A percentile compares a stretch with the other conserved stretches of the same genome.
Evolutionary conservation across 1,140 invertebrate species (phyloP).

Genomic region (Phenacoccus solenopsis): DNA sequence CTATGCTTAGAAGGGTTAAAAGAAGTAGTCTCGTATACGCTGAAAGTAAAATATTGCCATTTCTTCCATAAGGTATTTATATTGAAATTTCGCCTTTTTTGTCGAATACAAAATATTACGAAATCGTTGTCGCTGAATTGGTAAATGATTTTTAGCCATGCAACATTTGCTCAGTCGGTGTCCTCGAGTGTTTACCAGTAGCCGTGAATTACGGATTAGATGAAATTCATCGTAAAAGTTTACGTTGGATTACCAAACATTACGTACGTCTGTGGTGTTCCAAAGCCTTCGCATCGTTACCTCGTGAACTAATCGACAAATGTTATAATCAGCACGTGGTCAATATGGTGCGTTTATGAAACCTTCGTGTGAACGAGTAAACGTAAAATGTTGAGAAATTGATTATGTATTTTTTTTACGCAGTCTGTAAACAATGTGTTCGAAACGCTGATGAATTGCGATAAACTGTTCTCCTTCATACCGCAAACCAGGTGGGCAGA

Average conservation of each 20-base stretch:
- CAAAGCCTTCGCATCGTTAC: constrained; percentile 65
- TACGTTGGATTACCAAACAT: constrained; percentile 72
- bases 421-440: constrained; percentile 8
- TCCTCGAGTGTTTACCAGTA: constrained; percentile 68
- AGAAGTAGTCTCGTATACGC: constrained; percentile 71
- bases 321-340: constrained; percentile 69
- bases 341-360: constrained; percentile 39
- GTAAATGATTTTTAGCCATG: constrained; percentile 47
- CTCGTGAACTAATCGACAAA: constrained; percentile 63
- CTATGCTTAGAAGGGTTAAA: constrained; percentile 76
- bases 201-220: constrained; percentile 72
- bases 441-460: constrained; percentile 6
- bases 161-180: constrained; percentile 57
- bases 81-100: neutral
- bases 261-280: constrained; percentile 76
- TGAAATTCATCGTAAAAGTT: constrained; percentile 68
- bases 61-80: constrained; percentile 64
- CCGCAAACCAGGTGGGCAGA: constrained; percentile 1
- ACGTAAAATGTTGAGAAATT: too few relatives aligned
- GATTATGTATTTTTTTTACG: neutral
- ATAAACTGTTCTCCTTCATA: constrained; percentile 6
- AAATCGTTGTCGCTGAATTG: neutral
- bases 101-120: neutral
- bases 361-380: too few relatives aligned
- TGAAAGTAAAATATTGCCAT: constrained; percentile 83